Percentiles rank a stretch among this genome's conserved stretches.
phyloP scores from a whole-genome alignment of 2,113 vertebrate species.

The Dasypus novemcinctus region DNA sequence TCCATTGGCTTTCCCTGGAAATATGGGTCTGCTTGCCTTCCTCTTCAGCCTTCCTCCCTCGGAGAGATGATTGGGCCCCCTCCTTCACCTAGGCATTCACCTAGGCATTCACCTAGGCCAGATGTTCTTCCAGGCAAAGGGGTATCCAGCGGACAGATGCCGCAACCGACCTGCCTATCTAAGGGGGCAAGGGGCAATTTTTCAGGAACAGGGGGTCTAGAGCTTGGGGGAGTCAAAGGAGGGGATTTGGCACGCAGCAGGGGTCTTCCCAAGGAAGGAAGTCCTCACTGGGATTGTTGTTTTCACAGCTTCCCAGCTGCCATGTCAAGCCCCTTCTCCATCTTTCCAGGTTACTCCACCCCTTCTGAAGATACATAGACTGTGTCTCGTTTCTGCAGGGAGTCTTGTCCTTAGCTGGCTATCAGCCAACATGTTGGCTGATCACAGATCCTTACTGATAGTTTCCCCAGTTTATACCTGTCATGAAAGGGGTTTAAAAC shows the following conservation, averaged over 20 bases:
- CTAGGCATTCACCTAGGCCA: not conserved
- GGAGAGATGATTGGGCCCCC: not conserved
- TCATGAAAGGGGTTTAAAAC: slow-evolving; percentile 3
- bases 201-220: not conserved
- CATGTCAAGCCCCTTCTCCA: not conserved
- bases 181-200: no score
- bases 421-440: not conserved
- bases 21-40: not conserved
- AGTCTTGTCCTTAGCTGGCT: not conserved
- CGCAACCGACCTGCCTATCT: not conserved
- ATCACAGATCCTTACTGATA: not conserved
- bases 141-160: not conserved
- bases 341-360: not conserved
- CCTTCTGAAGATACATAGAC: no score
- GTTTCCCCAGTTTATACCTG: not conserved
- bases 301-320: not conserved
- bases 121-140: not conserved
- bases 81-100: not conserved
- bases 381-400: not conserved
- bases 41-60: not conserved
- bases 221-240: not conserved
- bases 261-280: not conserved
- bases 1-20: not conserved
- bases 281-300: not conserved
- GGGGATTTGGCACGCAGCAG: not conserved